phyloP scores from a whole-genome alignment of 2,888 invertebrate genomes.

The Scaptomyza tumidula region DNA sequence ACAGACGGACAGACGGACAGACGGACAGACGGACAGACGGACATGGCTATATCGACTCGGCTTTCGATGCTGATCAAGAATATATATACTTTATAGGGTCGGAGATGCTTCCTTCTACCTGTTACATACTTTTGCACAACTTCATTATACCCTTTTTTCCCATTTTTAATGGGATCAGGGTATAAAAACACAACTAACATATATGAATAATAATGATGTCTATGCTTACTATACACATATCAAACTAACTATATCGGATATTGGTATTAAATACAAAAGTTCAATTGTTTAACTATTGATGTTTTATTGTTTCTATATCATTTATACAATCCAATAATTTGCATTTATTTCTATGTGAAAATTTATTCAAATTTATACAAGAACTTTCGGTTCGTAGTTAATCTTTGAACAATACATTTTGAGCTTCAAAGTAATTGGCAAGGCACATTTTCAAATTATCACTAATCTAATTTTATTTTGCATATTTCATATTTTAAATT shows the following conservation, averaged over 20 bases:
- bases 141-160: too few relatives aligned
- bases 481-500: slow-evolving; percentile 30
- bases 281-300: slow-evolving; percentile 72
- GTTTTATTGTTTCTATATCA: slow-evolving; percentile 49
- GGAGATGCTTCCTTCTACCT: too few relatives aligned
- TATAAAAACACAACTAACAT: slow-evolving; percentile 23
- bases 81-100: too few relatives aligned
- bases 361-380: slow-evolving; percentile 1
- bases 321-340: slow-evolving; percentile 33
- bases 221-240: slow-evolving; percentile 49
- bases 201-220: slow-evolving; percentile 36
- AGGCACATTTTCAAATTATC: slow-evolving; percentile 32
- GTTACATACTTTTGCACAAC: too few relatives aligned
- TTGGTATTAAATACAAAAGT: slow-evolving; percentile 63
- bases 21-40: too few relatives aligned
- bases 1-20: too few relatives aligned
- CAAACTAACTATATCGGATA: slow-evolving; percentile 63
- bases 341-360: slow-evolving; percentile 23
- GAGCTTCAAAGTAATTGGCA: slow-evolving; percentile 23
- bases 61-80: too few relatives aligned
- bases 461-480: slow-evolving; percentile 49
- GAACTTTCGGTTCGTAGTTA: slow-evolving; percentile 24
- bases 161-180: too few relatives aligned
- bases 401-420: slow-evolving; percentile 23
- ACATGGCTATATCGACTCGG: too few relatives aligned